These are phyloP conservation scores for Amphipoea lucens DNA, from an alignment of 2,888 invertebrate species.

Conservation along the genomic window DNA sequence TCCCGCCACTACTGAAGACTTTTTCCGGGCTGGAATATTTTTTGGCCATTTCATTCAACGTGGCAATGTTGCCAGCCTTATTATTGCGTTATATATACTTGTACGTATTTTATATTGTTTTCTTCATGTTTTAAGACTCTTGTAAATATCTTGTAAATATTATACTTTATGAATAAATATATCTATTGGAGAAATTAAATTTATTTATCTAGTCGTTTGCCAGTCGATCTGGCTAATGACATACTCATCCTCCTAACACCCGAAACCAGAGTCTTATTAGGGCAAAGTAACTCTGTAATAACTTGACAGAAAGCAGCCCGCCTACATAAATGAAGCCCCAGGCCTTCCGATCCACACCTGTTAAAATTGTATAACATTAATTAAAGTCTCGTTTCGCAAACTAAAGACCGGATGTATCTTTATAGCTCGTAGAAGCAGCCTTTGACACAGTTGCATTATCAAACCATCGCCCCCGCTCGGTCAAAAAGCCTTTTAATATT, in stretches of 20 bases:
- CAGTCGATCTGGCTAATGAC: not conserved
- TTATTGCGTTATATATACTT: too few species aligned
- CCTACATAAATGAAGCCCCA: constrained; percentile 43
- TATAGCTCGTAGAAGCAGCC: constrained; percentile 73
- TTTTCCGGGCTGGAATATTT: not conserved
- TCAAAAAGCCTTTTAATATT: constrained; percentile 81
- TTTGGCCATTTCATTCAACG: not conserved
- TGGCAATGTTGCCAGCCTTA: not conserved
- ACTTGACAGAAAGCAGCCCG: constrained; percentile 38
- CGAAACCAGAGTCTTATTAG: constrained; percentile 16
- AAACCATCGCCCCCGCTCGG: constrained; percentile 80
- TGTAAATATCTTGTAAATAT: not conserved
- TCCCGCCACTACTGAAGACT: not conserved
- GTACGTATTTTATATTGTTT: not conserved
- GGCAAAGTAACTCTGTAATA: constrained; percentile 27
- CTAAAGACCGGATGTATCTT: constrained; percentile 78
- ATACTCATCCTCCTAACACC: not conserved
- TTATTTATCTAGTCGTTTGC: not conserved
- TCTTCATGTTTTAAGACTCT: not conserved
- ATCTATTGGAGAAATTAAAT: not conserved
- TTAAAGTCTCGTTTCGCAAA: constrained; percentile 75
- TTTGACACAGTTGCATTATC: constrained; percentile 84
- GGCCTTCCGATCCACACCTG: constrained; percentile 65
- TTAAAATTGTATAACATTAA: constrained; percentile 69
- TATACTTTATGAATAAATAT: not conserved